Percentiles rank a stretch among this genome's conserved stretches.
Evolutionary conservation across 2,888 invertebrate species (phyloP).

Genomic region (Augiades crinisus): DNA sequence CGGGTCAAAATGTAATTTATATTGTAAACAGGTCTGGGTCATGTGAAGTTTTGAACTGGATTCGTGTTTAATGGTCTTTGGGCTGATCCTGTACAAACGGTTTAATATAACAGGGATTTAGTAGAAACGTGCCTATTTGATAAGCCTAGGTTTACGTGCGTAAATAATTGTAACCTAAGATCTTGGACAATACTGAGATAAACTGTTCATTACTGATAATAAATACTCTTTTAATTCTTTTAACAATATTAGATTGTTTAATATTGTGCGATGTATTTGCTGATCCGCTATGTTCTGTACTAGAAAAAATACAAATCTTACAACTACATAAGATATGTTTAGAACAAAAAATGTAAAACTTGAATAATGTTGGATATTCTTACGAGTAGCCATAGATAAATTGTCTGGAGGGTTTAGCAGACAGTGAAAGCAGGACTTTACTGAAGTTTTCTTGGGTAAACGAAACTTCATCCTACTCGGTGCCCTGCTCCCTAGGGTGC

Average conservation of each 20-base stretch:
- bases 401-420: neutral
- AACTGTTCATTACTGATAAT: no score
- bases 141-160: neutral
- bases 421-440: neutral
- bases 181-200: neutral
- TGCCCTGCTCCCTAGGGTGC: neutral
- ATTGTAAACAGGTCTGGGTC: conserved; percentile 6
- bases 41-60: neutral
- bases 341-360: no score
- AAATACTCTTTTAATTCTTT: no score
- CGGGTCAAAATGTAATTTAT: conserved; percentile 2
- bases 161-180: neutral
- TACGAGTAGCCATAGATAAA: neutral
- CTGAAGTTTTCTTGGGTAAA: conserved; percentile 1
- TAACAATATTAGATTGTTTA: neutral
- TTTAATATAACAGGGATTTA: neutral
- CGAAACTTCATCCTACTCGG: neutral
- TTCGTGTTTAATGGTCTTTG: conserved; percentile 3
- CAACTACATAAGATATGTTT: no score
- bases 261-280: neutral
- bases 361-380: no score
- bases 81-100: neutral
- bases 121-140: neutral
- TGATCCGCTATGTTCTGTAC: no score
- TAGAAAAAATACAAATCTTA: no score